Base-by-base conservation (phyloP, 1,140 invertebrate genomes). In the Hylaeus anthracinus region DNA sequence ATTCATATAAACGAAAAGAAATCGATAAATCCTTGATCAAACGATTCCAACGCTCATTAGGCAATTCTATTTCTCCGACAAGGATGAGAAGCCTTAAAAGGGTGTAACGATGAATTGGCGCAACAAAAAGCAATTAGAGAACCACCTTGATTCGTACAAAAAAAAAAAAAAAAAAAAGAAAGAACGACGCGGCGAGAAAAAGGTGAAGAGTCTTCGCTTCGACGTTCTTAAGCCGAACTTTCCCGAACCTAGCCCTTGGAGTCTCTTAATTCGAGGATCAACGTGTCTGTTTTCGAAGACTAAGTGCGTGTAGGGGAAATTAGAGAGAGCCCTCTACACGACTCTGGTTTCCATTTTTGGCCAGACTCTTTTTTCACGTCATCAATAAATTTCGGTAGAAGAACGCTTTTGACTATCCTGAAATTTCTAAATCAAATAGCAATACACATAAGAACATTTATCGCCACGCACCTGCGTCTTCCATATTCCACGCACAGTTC, bases 201-300 rank as follows among this genome's bases (percentile, higher is more conserved):
- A 64, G 45, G 83, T 26, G 56, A 65, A 75, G 58, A 78, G 64
- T 77, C 75, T 84, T 79, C 66, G 75, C 77, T 63, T 80, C 64
- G 69, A 53, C 53, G 71, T 56, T 81, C 67, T 70, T 69, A 80
- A 85, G 72, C 67, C 63, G 51, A 84, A 85, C 66, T 76, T 84
- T 76, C 77, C 60, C 56, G 83, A 64, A 79, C 39, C 61, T 43
- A 70, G n/a, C 72, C 72, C 63, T 61, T 63, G 45, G 61, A 80
- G 67, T 76, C 82, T 80, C 82, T 85, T 85, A 84, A 84, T 84
- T 84, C 77, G 82, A 75, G 77, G 82, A 79, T 85, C 83, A 85
- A 83, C 67, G 72, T 81, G 61, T 81, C 77, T 66, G 66, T 85
- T 85, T 84, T 72, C 77, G 61, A 85, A 85, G 82, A 84, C 72